Conservation (phyloP, 2,113 vertebrate genomes). For the Pterocles gutturalis region DNA sequence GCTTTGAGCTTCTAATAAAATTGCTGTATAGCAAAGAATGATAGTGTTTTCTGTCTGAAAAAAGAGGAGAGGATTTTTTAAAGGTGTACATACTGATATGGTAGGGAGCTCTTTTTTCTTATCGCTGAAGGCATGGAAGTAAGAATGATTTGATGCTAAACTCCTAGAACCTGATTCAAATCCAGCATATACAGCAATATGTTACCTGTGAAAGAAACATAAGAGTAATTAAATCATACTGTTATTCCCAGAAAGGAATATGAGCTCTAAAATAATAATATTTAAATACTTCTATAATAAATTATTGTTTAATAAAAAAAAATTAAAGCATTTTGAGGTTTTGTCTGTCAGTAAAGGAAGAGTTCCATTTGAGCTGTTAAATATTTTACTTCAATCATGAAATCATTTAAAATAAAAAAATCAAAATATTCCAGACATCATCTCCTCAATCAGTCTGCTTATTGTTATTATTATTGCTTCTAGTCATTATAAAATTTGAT, state of each 20-base stretch:
- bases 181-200: neutral
- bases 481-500: slow-evolving; percentile 29
- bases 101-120: neutral
- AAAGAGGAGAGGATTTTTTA: neutral
- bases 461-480: slow-evolving; percentile 45
- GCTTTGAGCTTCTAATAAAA: neutral
- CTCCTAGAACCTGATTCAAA: neutral
- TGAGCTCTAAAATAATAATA: neutral
- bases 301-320: neutral
- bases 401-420: neutral
- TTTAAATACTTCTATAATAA: neutral
- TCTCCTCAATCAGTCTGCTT: slow-evolving; percentile 23
- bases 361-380: neutral
- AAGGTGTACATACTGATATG: neutral
- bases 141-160: neutral
- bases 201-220: neutral
- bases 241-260: neutral
- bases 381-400: neutral
- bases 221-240: neutral
- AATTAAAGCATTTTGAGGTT: neutral
- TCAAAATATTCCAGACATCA: neutral
- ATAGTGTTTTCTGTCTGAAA: neutral
- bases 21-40: neutral
- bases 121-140: neutral
- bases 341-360: neutral